Conservation (phyloP, 2,888 invertebrate genomes). For the Arctia plantaginis region DNA sequence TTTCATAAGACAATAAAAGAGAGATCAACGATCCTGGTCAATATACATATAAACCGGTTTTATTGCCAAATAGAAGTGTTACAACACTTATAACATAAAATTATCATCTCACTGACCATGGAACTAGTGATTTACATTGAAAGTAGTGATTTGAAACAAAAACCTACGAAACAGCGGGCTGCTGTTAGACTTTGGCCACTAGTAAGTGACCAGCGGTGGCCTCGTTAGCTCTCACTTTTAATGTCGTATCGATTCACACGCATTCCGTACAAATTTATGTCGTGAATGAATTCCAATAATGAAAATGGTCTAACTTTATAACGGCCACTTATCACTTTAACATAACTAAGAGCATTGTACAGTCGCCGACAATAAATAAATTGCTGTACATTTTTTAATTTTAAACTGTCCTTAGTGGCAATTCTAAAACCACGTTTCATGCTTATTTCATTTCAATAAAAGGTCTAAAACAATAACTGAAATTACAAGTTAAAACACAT, state of each 20-base stretch:
- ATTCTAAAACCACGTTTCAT: background rate
- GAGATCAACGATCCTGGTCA: conserved; percentile 35
- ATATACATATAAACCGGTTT: conserved; percentile 60
- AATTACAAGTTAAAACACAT: background rate
- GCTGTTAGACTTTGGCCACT: background rate
- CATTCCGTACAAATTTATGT: conserved; percentile 40
- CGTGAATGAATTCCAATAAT: conserved; percentile 47
- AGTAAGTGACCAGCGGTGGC: conserved; percentile 46
- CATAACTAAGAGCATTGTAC: conserved; percentile 25
- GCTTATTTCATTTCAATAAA: background rate
- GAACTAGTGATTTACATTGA: conserved; percentile 50
- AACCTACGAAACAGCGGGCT: conserved; percentile 54
- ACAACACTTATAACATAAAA: conserved; percentile 69
- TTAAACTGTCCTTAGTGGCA: background rate
- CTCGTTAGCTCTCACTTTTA: conserved; percentile 73
- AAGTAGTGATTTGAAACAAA: conserved; percentile 21
- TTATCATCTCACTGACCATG: conserved; percentile 74
- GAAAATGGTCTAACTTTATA: conserved; percentile 37
- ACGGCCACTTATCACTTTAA: conserved; percentile 32
- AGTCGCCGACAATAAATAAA: background rate
- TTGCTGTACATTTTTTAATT: background rate
- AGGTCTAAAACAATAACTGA: background rate
- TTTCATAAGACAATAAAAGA: conserved; percentile 14
- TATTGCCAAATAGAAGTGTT: conserved; percentile 60
- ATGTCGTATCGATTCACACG: conserved; percentile 46